Evolutionary conservation across 2,888 invertebrate genomes (phyloP), one percentile per base, ranked within the genome.

Genomic region (Hypselothyrea guttata): DNA sequence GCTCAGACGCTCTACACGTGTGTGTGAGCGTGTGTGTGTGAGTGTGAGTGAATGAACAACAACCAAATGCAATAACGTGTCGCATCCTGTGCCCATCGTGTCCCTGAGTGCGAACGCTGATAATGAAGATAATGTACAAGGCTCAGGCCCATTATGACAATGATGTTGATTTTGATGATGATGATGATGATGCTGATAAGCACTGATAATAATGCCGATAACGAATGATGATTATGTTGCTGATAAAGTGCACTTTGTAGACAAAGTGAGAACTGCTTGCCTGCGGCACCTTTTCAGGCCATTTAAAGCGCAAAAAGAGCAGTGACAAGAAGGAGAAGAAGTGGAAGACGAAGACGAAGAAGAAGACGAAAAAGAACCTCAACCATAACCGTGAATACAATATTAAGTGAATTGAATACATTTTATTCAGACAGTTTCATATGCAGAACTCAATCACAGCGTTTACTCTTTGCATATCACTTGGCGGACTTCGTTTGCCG

Each of bases 11-110:
- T 37, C 28, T 30, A 18, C 31, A 48, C 28, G 41, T 53, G 44
- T 37, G 48, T 40, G 37, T 41, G 16, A 34, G 49, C 38, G 54
- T 40, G 52, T 28, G 52, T 33, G 31, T 9, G 37, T 22, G 40
- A 28, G 18, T 41, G 38, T n/a, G n/a, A 31, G 37, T 31, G 38
- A 41, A 38, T 40, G 8, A 60, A 34, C 71, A 70, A 60, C 71
- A 71, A 65, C 56, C 65, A 78, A 82, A 82, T 74, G 83, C 82
- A 77, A 84, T 84, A 84, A 81, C 57, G 46, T 79, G 74, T 49
- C 45, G 41, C 51, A 51, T 8, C 31, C 30, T 27, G 16, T 7
- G 42, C 42, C 42, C 27, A 13, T 35, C 34, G 28, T 77, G 84
- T 63, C 65, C 47, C 52, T 56, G 61, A 41, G 48, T 49, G 49